Evolutionary conservation across 2,888 invertebrate species (phyloP), one percentile per base, ranked within the genome.

Genomic region (Tillus elongatus): DNA sequence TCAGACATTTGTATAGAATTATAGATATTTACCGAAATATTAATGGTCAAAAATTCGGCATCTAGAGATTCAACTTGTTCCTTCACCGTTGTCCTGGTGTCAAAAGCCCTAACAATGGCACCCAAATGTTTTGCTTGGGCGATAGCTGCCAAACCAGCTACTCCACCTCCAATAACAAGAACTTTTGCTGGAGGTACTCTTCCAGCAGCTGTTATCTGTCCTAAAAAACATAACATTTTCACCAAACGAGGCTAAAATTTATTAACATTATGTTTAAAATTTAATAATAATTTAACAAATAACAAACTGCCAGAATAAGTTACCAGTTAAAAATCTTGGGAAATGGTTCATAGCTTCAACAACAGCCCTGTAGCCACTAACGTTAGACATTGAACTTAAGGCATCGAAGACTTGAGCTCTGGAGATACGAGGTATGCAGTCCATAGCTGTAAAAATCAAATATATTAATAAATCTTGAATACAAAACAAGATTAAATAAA

Each of bases 331-430:
- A 67, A 91, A 91, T 49, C 89, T 69, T n/a, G 89, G 89, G 63
- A 87, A 91, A 58, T 89, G 73, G 50, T 87, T 86, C 1, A 90
- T 85, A 4, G 90, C 89, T 67, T 90, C 89, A 15, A 91, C 74
- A 9, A 91, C 89, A 1, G 89, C 88, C 33, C 89, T 74, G 66
- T 91, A 91, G 3, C 90, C 88, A 14, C 86, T 75, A 45, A 91
- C 83, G 59, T 91, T 91, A 0, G 89, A 88, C 91, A 91, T 91
- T 1, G 90, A 90, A 58, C 86, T 87, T 2, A 91, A 72, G 0
- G 83, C 90, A 63, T 91, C 90, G 63, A 88, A 91, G 1, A 87
- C 87, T 67, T 91, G 90, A 12, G 91, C 91, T 42, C 90, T 71
- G 45, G 83, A 82, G 48, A 91, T 90, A 34, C 91, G 73, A 0